Evolutionary conservation across 2,797 vertebrate species (phyloP).

Genomic region (Erethizon dorsatum): DNA sequence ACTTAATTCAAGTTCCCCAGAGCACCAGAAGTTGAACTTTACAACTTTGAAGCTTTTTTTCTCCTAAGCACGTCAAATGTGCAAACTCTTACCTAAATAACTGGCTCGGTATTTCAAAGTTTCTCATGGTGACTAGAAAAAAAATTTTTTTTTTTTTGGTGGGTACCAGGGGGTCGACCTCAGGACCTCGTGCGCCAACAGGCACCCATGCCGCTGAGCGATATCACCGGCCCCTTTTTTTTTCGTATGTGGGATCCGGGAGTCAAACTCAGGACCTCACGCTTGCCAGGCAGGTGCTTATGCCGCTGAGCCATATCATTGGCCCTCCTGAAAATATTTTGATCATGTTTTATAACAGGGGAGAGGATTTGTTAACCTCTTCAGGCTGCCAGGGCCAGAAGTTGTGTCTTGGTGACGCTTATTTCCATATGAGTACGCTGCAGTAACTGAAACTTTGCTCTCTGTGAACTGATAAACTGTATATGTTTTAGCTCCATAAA

Average conservation of each 20-base stretch:
- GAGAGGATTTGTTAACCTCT: not conserved
- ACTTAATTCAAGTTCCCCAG: not conserved
- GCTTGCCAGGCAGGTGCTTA: too few relatives aligned
- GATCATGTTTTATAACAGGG: not conserved
- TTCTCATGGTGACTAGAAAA: not conserved
- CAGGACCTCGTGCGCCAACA: too few relatives aligned
- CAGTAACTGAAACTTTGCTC: not conserved
- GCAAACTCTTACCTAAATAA: not conserved
- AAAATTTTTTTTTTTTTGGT: too few relatives aligned
- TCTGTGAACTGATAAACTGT: not conserved
- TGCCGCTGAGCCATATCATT: too few relatives aligned
- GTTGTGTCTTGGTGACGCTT: not conserved
- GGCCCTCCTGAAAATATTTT: not conserved
- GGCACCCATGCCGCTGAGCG: too few relatives aligned
- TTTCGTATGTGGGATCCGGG: too few relatives aligned
- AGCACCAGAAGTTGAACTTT: not conserved
- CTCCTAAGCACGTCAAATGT: not conserved
- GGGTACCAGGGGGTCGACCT: too few relatives aligned
- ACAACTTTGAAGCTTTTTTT: not conserved
- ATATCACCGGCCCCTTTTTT: too few relatives aligned
- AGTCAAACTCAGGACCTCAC: too few relatives aligned
- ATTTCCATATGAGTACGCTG: not conserved
- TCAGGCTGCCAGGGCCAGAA: not conserved
- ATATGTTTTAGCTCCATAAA: not conserved
- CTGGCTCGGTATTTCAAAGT: not conserved